Evolutionary conservation across 2,888 invertebrate species (phyloP), one percentile per base, ranked within the genome.

Genomic region (Leptopilina syphax): DNA sequence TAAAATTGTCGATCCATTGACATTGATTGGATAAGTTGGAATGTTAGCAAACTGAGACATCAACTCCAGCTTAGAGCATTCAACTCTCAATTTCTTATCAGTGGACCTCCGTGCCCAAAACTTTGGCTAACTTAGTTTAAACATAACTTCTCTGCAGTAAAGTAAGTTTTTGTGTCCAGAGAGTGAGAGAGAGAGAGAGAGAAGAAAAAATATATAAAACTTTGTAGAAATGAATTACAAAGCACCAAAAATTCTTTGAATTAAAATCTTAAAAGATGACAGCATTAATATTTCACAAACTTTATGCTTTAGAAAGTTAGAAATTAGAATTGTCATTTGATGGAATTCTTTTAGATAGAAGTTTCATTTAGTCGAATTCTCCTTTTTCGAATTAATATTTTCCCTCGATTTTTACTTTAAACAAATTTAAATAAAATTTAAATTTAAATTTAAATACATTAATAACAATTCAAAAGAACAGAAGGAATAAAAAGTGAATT

Each of bases 71-170:
- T 70, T 70, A 54, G 73, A 24, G 57, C 73, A 73, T 57, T 73
- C 57, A 73, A 73, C 73, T 54, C 73, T 57, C 57, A 9, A 73
- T 73, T 73, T 73, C 73, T 73, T 73, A 73, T 73, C 73, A 27
- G 57, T 57, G 57, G 73, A 73, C 73, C 73, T 73, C 57, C 57
- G 57, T 73, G 54, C 27, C 57, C 73, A 13, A 50, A 73, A 57
- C 34, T 73, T 73, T 10, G n/a, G 73, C 57, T 73, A 57, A 73
- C 73, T 73, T 73, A 73, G 73, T 73, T 73, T 73, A 73, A 73
- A 73, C 73, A 73, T 73, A 57, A 73, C 73, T 73, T 73, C 73
- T 34, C 27, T 73, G 34, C 12, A 34, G 57, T 57, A 34, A 10
- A 57, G 34, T 57, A 70, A 54, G 50, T 70, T 73, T 73, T 73